phyloP scores from a whole-genome alignment of 1,140 invertebrate species.

The Brachionus angularis region DNA sequence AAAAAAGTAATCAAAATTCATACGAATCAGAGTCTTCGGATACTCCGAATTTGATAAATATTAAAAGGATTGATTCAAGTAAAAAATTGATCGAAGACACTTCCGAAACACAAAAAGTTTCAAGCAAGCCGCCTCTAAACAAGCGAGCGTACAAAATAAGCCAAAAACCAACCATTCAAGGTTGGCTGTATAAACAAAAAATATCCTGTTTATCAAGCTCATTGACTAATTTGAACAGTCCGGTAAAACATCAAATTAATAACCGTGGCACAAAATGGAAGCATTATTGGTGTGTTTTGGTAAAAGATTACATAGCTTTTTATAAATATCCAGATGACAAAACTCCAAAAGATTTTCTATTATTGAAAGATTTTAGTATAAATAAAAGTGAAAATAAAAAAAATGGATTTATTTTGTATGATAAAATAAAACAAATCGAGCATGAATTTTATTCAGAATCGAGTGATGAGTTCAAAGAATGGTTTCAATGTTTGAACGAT shows the following conservation, averaged over 20 bases:
- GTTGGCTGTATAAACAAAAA: conserved; percentile 32
- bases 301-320: conserved; percentile 36
- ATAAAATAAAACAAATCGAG: conserved; percentile 36
- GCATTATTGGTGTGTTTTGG: conserved; percentile 36
- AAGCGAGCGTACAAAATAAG: conserved; percentile 19
- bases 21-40: not conserved
- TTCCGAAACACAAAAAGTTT: not conserved
- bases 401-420: conserved; percentile 24
- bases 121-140: conserved; percentile 19
- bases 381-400: not conserved
- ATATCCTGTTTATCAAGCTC: not conserved
- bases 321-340: conserved; percentile 39
- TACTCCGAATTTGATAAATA: not conserved
- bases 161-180: conserved; percentile 22
- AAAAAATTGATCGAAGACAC: no score
- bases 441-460: conserved; percentile 38
- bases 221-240: not conserved
- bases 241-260: no score
- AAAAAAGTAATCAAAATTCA: not conserved
- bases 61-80: not conserved
- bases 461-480: conserved; percentile 13
- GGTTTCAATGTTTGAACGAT: conserved; percentile 16
- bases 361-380: conserved; percentile 39
- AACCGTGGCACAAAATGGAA: not conserved
- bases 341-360: conserved; percentile 23